Evolutionary conservation across 1,140 invertebrate genomes (phyloP), one percentile per base, ranked within the genome.

Genomic region (Augochlora pura): DNA sequence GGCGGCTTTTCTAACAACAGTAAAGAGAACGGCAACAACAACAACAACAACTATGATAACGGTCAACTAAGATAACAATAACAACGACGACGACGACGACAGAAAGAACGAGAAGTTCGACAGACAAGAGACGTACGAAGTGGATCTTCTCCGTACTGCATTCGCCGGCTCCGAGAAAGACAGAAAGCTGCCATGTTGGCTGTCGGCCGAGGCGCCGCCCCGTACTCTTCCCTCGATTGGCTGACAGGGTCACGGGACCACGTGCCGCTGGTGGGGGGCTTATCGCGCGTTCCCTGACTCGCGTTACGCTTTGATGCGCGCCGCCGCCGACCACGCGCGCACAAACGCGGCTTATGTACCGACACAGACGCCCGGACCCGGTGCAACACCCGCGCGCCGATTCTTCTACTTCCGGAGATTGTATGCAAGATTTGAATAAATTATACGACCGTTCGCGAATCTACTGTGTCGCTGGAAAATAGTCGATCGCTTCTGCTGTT

Each of bases 131-230:
- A 78, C 57, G 82, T 77, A 63, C 69, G 68, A 87, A 87, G 84
- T 85, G 82, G 78, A 81, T 82, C 84, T 83, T 76, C 87, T 80
- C 74, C 73, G 81, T 73, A 84, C 87, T 88, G 85, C 65, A 80
- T 80, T 75, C 79, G 64, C 83, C 76, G 86, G 80, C 82, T 74
- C 81, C 83, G 87, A 85, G 79, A 70, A 78, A 82, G 83, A 84
- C 73, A 77, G 80, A 71, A 79, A 76, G 85, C 88, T 91, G 90
- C 91, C 91, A 91, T 91, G 88, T 91, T 91, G 90, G 90, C 38
- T 84, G 87, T 83, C 75, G 80, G 57, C 23, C 80, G 76, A 91
- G 91, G 91, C 91, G 89, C 90, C 91, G 91, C 91, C 91, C 91
- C 87, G 78, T 74, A 80, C 86, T 85, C 82, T 83, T 83, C 66